phyloP scores from a whole-genome alignment of 2,888 invertebrate species.

The Nephrotoma flavescens region DNA sequence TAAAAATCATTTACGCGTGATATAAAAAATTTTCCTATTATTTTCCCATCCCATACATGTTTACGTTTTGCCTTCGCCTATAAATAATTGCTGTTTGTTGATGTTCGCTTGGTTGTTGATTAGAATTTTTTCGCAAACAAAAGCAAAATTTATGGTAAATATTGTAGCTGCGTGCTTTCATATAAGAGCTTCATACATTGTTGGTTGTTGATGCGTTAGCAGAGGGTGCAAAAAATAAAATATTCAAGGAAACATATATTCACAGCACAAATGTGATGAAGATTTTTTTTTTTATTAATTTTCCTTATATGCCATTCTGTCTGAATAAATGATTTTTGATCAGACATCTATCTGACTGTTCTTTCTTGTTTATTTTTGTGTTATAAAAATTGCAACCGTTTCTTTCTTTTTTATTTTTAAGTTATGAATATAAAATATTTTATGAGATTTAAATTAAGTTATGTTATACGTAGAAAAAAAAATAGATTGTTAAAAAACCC shows the following conservation, averaged over 20 bases:
- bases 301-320: neutral
- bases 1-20: slow-evolving; percentile 1
- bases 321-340: neutral
- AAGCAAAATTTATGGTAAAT: neutral
- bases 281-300: neutral
- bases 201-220: neutral
- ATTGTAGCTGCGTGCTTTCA: neutral
- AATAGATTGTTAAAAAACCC: neutral
- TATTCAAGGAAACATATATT: neutral
- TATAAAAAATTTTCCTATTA: neutral
- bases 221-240: neutral
- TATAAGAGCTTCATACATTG: neutral
- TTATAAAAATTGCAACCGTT: neutral
- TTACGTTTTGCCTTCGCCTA: neutral
- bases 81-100: neutral
- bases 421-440: neutral
- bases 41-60: neutral
- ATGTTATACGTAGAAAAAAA: neutral
- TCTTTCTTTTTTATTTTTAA: neutral
- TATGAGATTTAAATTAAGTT: neutral
- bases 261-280: neutral
- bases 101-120: neutral
- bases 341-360: neutral
- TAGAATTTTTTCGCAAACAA: neutral
- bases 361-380: neutral